Evolutionary conservation across 2,888 invertebrate species (phyloP).

Genomic region (Nemotelus pantherinus): DNA sequence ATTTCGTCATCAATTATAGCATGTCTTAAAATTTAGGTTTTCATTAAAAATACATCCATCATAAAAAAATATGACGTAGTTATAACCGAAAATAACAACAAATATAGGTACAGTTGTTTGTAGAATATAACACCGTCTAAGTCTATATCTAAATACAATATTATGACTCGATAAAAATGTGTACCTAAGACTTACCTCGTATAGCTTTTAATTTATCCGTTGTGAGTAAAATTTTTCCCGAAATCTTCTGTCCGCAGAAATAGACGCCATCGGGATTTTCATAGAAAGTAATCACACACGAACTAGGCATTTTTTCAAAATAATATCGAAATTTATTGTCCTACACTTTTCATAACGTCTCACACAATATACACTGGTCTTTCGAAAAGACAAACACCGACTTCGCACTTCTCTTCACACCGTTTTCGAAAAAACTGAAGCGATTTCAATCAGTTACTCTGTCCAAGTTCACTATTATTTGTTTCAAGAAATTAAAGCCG

Average conservation of each 20-base stretch:
- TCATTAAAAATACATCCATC: too few relatives aligned
- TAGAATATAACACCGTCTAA: too few relatives aligned
- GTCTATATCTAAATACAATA: too few relatives aligned
- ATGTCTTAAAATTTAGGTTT: too few relatives aligned
- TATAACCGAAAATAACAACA: too few relatives aligned
- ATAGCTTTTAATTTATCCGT: constrained; percentile 50
- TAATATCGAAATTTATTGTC: too few relatives aligned
- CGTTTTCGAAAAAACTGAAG: background rate
- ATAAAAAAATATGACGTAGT: too few relatives aligned
- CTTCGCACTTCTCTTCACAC: background rate
- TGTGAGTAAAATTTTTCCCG: constrained; percentile 24
- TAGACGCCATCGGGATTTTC: constrained; percentile 42
- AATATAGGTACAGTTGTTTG: too few relatives aligned
- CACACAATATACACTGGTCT: background rate
- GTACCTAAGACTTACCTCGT: constrained; percentile 12
- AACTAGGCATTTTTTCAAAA: constrained; percentile 45
- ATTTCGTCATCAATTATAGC: too few relatives aligned
- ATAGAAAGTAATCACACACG: constrained; percentile 56
- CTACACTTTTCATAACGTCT: too few relatives aligned
- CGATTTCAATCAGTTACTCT: background rate
- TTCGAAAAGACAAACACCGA: background rate
- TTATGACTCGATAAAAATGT: too few relatives aligned
- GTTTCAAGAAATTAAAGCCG: constrained; percentile 1
- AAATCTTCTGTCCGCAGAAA: constrained; percentile 33
- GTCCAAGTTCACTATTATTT: background rate